Percentiles rank a stretch among this genome's conserved stretches.
phyloP scores from a whole-genome alignment of 2,113 vertebrate species.

The Daubentonia madagascariensis region DNA sequence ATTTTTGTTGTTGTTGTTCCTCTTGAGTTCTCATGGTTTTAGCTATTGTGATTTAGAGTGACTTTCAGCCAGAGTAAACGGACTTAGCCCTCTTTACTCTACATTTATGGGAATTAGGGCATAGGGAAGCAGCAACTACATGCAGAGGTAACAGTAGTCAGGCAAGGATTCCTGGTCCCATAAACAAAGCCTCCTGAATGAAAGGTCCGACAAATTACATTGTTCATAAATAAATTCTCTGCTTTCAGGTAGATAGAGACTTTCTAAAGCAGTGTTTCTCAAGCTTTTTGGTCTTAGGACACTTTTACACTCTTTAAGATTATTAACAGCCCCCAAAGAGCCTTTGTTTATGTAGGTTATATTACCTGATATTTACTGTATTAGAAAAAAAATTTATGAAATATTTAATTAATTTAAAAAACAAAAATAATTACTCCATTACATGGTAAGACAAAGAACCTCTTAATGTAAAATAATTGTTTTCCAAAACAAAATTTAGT shows the following conservation, averaged over 20 bases:
- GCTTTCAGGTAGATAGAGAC: background rate
- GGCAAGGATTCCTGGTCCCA: background rate
- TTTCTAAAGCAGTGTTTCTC: background rate
- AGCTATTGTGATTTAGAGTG: background rate
- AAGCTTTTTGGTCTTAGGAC: background rate
- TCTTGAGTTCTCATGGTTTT: background rate
- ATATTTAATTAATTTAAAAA: conserved; percentile 2
- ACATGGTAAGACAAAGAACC: background rate
- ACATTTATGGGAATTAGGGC: background rate
- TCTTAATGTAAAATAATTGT: background rate
- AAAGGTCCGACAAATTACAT: background rate
- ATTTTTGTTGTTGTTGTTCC: background rate
- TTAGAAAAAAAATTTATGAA: background rate
- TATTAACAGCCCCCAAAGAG: background rate
- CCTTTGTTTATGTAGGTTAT: background rate
- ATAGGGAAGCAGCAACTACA: background rate
- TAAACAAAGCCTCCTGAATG: background rate
- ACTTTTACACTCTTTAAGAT: background rate
- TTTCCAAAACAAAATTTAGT: conserved; percentile 4
- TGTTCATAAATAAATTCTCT: background rate
- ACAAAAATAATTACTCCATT: background rate
- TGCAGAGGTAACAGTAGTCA: background rate
- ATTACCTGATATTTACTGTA: background rate
- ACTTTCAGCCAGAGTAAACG: background rate
- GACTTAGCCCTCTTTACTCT: background rate